Evolutionary conservation across 1,140 invertebrate genomes (phyloP).

Genomic region (Lepidurus couesii): DNA sequence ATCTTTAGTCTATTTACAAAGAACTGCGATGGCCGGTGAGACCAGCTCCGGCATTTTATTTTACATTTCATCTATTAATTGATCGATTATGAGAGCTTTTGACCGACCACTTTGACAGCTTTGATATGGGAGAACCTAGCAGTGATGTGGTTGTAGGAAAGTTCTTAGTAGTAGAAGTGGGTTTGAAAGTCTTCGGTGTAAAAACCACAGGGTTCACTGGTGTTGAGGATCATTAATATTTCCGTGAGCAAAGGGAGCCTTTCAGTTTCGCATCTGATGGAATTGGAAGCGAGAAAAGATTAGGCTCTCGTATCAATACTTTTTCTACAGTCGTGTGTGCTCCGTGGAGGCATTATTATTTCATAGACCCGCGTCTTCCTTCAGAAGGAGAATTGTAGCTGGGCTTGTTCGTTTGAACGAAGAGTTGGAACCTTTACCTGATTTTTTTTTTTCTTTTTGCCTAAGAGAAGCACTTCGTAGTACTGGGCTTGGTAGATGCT

Average conservation of each 20-base stretch:
- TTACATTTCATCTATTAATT: too few species aligned
- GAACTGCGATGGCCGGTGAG: too few species aligned
- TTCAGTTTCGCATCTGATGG: neutral
- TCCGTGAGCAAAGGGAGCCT: neutral
- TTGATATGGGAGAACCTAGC: too few species aligned
- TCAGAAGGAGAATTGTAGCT: neutral
- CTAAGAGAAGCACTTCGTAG: neutral
- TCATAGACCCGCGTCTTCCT: neutral
- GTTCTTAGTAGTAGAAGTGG: neutral
- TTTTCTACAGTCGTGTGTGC: neutral
- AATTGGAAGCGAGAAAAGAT: neutral
- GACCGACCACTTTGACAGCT: too few species aligned
- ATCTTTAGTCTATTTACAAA: too few species aligned
- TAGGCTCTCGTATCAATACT: neutral
- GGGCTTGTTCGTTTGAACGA: slow-evolving; percentile 11
- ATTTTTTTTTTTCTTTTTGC: neutral
- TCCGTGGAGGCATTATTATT: neutral
- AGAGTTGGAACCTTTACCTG: neutral
- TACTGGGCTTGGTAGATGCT: neutral
- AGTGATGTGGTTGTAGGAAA: neutral
- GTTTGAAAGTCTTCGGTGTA: neutral
- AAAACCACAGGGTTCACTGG: neutral
- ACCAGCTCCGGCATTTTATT: too few species aligned
- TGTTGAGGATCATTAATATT: neutral
- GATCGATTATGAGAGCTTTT: too few species aligned